Evolutionary conservation across 2,113 vertebrate genomes (phyloP).

Genomic region (Sylvietta virens): DNA sequence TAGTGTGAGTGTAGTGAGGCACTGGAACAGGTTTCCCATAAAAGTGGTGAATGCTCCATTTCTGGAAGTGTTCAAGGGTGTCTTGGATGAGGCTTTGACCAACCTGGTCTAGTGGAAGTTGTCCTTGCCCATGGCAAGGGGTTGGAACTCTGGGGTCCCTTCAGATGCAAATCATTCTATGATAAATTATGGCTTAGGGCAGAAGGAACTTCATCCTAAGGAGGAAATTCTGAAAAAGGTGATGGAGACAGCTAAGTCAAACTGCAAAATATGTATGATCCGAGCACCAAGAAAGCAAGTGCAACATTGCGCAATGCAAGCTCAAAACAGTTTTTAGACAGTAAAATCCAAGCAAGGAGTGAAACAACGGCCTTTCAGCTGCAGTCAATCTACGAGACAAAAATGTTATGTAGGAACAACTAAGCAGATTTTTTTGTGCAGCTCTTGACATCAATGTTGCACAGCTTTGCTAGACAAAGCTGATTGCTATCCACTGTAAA

Average conservation of each 20-base stretch:
- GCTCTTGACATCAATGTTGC: neutral
- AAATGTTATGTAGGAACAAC: neutral
- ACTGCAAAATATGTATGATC: neutral
- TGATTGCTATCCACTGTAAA: neutral
- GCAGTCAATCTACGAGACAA: neutral
- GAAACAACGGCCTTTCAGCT: neutral
- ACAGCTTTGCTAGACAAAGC: neutral
- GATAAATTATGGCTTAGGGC: neutral
- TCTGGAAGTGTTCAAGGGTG: neutral
- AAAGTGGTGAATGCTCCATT: neutral
- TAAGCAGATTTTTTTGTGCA: neutral
- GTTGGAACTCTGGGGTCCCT: neutral
- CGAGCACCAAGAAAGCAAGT: neutral
- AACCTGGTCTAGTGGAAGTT: neutral
- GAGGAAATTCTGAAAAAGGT: neutral
- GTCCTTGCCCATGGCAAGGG: too few relatives aligned
- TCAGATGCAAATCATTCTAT: neutral
- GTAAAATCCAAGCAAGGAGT: neutral
- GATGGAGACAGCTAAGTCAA: neutral
- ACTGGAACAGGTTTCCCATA: neutral
- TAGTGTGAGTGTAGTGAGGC: neutral
- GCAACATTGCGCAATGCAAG: neutral
- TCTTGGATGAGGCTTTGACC: neutral
- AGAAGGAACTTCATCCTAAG: neutral
- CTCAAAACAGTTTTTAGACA: neutral